A percentile compares a stretch with the other conserved stretches of the same genome.
phyloP scores from a whole-genome alignment of 2,888 invertebrate genomes.

The Hemicrepidius hirtus region DNA sequence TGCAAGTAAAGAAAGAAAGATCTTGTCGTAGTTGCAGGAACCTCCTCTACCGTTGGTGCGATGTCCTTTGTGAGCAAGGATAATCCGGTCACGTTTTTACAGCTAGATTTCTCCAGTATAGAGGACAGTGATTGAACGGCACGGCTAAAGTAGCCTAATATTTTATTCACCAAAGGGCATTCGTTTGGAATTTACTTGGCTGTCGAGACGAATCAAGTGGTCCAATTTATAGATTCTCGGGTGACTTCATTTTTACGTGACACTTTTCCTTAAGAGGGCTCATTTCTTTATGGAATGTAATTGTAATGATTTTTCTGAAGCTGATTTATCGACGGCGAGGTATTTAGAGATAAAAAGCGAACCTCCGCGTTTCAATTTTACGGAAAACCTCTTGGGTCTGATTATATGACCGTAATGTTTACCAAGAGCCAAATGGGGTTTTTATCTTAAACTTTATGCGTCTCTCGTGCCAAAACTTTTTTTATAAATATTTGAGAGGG shows the following conservation, averaged over 20 bases:
- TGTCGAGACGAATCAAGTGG: conserved; percentile 63
- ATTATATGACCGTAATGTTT: conserved; percentile 35
- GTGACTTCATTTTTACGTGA: conserved; percentile 54
- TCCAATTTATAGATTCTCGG: conserved; percentile 64
- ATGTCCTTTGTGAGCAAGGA: conserved; percentile 55
- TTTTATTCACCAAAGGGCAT: conserved; percentile 68
- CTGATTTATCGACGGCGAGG: conserved; percentile 38
- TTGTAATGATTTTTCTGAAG: conserved; percentile 45
- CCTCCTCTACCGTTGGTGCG: conserved; percentile 41
- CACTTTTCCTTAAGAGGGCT: conserved; percentile 47
- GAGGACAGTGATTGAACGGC: conserved; percentile 69
- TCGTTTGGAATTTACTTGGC: conserved; percentile 65
- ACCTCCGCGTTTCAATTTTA: conserved; percentile 31
- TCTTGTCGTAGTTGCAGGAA: conserved; percentile 27
- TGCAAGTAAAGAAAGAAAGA: conserved; percentile 12
- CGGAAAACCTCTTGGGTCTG: conserved; percentile 28
- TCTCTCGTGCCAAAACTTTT: conserved; percentile 32
- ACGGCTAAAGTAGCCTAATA: conserved; percentile 66
- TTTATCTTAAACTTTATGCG: conserved; percentile 33
- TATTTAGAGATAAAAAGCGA: conserved; percentile 31
- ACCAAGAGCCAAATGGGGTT: conserved; percentile 31
- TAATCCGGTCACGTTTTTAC: conserved; percentile 61
- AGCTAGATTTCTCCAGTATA: conserved; percentile 58
- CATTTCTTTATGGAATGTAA: conserved; percentile 49
- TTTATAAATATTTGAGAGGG: conserved; percentile 29